These are phyloP conservation scores for Nannoperca australis DNA, from an alignment of 2,797 vertebrate genomes.

Conservation along the genomic window DNA sequence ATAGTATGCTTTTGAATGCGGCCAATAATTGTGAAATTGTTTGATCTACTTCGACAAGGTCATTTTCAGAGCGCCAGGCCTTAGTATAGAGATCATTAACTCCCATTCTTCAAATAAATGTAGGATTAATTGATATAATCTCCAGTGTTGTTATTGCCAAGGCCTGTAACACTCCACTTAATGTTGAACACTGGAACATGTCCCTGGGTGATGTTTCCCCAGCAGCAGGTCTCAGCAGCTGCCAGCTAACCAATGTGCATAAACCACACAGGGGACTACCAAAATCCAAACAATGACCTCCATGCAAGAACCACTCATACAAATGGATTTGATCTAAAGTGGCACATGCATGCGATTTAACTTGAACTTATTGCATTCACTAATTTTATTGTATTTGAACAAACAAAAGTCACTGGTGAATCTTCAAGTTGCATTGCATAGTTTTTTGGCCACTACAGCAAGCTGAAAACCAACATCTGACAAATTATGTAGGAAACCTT, in stretches of 20 bases:
- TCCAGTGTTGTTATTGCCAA: slow-evolving; percentile 31
- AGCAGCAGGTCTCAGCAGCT: slow-evolving; percentile 53
- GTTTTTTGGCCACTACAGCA: neutral
- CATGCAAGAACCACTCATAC: neutral
- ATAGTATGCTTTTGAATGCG: neutral
- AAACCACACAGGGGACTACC: neutral
- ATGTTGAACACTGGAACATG: slow-evolving; percentile 47
- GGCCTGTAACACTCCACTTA: slow-evolving; percentile 20
- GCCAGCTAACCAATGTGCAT: slow-evolving; percentile 32
- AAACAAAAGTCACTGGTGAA: neutral
- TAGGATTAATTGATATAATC: slow-evolving; percentile 35
- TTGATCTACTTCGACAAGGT: neutral
- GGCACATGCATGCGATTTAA: neutral
- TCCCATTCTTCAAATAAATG: neutral
- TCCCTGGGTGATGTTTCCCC: slow-evolving; percentile 41
- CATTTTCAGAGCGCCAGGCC: neutral
- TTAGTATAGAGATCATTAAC: slow-evolving; percentile 13
- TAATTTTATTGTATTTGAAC: neutral
- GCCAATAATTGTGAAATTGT: neutral
- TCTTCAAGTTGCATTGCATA: no score
- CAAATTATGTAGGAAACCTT: neutral
- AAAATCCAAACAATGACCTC: slow-evolving; percentile 7
- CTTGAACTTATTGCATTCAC: neutral
- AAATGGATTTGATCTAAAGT: neutral
- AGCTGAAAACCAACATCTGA: neutral